These are phyloP conservation scores for Dasysyrphus albostriatus DNA, from an alignment of 2,888 invertebrate species.

Conservation along the genomic window DNA sequence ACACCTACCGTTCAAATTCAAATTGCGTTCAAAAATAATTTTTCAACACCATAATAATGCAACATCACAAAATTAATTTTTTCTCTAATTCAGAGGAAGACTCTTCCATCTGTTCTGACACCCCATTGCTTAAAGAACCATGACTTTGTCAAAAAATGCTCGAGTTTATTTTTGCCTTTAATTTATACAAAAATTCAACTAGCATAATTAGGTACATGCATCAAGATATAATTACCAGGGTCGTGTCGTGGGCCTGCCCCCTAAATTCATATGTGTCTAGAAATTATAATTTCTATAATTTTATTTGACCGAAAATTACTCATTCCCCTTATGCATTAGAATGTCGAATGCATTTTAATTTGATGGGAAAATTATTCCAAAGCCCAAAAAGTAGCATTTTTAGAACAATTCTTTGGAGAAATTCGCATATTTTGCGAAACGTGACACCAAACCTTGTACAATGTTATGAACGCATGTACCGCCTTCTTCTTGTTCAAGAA, in stretches of 20 bases:
- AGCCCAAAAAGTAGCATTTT: background rate
- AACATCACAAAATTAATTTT: background rate
- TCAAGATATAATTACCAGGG: constrained; percentile 42
- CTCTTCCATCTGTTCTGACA: background rate
- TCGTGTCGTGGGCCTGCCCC: background rate
- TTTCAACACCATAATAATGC: background rate
- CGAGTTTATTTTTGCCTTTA: background rate
- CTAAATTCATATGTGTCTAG: constrained; percentile 29
- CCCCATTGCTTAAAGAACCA: constrained; percentile 43
- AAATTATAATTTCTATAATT: constrained; percentile 14
- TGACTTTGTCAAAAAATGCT: constrained; percentile 6
- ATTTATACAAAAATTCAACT: background rate
- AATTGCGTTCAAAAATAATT: background rate
- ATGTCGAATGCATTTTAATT: background rate
- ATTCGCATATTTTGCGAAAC: constrained; percentile 29
- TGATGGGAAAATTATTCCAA: background rate
- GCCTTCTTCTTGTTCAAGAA: constrained; percentile 58
- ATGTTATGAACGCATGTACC: background rate
- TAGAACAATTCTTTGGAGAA: background rate
- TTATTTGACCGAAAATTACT: constrained; percentile 53
- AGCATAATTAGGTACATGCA: constrained; percentile 18
- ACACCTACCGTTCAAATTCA: background rate
- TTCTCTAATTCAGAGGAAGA: background rate
- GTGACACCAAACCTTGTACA: constrained; percentile 40
- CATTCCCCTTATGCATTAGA: background rate